Base-by-base conservation (phyloP, 2,113 vertebrate genomes). In the Aleadryas rufinucha region DNA sequence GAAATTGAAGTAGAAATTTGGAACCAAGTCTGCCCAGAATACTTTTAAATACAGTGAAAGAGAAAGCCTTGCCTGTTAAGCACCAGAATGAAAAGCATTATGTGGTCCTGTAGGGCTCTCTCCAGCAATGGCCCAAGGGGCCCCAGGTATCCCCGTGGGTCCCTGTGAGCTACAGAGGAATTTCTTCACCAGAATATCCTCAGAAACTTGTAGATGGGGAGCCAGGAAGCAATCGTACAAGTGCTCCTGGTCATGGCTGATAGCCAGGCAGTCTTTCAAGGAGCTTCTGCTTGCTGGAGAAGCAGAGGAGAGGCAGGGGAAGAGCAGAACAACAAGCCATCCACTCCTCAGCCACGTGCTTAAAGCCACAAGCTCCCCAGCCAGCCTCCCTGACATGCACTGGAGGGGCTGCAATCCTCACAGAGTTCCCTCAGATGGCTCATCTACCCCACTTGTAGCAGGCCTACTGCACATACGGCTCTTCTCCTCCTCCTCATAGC, bases 131-230 rank as follows among this genome's bases (percentile, higher is more conserved):
- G 35, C 33, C 39, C 63, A 56, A 31, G n/a, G 23, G 47, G 10
- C 53, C 78, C 35, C n/a, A 63, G n/a, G 27, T 47, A 64, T 30
- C 17, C 42, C 53, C 15, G 4, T 0, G 0, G 30, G 71, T 49
- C 13, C 35, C 54, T 5, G 4, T 28, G 41, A 56, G 41, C 61
- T 45, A 66, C 3, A 4, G 60, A 85, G 50, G 50, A 63, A 61
- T 64, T 77, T 23, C 42, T 72, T 61, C 77, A 66, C 26, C 42
- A 59, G 44, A 81, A 54, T 31, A 84, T 33, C 42, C 42, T 93
- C 90, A 68, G 53, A 79, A 92, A 66, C 14, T 24, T 50, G 37
- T 15, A 24, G 12, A 2, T 41, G 19, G 14, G 17, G 31, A 92
- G 33, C 42, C 16, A 70, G 41, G 14, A 74, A 77, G 45, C 31